Base-by-base conservation (phyloP, 2,888 invertebrate species). In the Norana najaformis region DNA sequence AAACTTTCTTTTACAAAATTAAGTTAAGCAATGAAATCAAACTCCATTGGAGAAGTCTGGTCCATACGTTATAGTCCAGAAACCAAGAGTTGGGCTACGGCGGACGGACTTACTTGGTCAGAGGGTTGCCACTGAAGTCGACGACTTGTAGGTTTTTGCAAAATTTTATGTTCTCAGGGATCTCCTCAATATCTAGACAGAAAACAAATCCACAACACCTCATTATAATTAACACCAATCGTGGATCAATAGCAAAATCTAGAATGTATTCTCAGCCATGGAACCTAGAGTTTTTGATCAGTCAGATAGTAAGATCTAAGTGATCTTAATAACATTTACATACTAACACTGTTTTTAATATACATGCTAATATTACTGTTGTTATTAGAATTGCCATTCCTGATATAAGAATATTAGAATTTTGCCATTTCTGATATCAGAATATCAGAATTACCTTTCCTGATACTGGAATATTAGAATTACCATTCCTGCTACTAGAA, bases 51-150 rank as follows among this genome's bases (percentile, higher is more conserved):
- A 36, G 85, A 1, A 85, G 14, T 36, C 83, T 16, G 14, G 16
- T 35, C n/a, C n/a, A 83, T 83, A 83, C n/a, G 34, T 35, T 3
- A 34, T 36, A 20, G 14, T 20, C 20, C 35, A 85, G 85, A 5
- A 37, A 85, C 11, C 23, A 83, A n/a, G 2, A 36, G 23, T 82
- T 0, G 35, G 89, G 36, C 34, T 2, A 90, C 16, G 14, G 47
- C 4, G 14, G 35, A 37, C 34, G n/a, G 11, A 89, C 92, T 92
- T 93, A 95, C 95, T 93, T 94, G 90, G 98, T 97, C 95, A 99
- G 98, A 91, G 99, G 99, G 95, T 99, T 99, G 95, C 98, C 98
- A 96, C 99, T 99, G 95, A 99, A 98, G 96, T 99, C 99, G 92
- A 98, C 97, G 94, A 98, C 97, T 96, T 98, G 98, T 93, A 99